Base-by-base conservation (phyloP, 1,140 invertebrate species). In the Caenorhabditis elegans region DNA sequence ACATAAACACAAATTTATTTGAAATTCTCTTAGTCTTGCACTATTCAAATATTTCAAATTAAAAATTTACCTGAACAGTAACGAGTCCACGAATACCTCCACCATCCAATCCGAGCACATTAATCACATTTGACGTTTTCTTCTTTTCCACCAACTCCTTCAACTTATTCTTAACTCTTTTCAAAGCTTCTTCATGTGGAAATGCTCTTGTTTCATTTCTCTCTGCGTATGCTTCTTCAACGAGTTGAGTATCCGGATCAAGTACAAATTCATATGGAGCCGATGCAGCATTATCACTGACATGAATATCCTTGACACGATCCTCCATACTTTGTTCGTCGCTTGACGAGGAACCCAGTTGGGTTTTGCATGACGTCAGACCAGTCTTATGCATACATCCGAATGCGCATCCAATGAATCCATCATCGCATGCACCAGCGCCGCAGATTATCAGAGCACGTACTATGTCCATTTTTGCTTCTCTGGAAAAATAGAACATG, bases 81-180 rank as follows among this genome's bases (percentile, higher is more conserved):
- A 89, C 86, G 0, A 89, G 46, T n/a, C 88, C 88, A 19, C 87
- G 86, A 60, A 89, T 89, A 19, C 88, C 88, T 24, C 88, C 88
- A 49, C 88, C 88, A 78, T 89, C 88, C 6, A 89, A 46, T 8
- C 83, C 75, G 11, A 89, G 55, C 11, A 90, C 80, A 79, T 86
- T 88, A 60, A 90, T 85, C 26, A 87, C 77, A 55, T 86, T 86
- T 17, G 39, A 70, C 47, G 83, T 82, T 17, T 51, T 76, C 51
- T 88, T 75, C 26, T 70, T 53, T 17, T 81, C 75, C 11, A 36
- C 70, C 17, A 81, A 34, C 24, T 81, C 26, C n/a, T 53, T 76
- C 47, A 81, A 39, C 70, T 81, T 81, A 1, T 76, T 28, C 80
- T 70, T 48, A 24, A 77, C 46, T 24, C 60, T 36, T 28, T 76